Evolutionary conservation across 2,113 vertebrate species (phyloP).

Genomic region (Hyperopisus bebe): DNA sequence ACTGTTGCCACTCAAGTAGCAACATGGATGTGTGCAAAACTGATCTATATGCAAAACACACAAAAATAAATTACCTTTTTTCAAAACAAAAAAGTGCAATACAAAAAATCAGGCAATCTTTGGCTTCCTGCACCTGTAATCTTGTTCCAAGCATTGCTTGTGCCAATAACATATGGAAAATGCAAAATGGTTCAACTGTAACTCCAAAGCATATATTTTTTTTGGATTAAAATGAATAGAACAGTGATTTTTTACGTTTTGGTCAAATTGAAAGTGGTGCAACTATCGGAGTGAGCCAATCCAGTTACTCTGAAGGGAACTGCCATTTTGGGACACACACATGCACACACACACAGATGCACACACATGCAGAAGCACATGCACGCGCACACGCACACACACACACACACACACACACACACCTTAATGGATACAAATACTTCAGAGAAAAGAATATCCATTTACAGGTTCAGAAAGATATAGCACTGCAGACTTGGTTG

Average conservation of each 20-base stretch:
- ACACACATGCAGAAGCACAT: neutral
- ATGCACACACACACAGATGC: too few relatives aligned
- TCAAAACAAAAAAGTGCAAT: neutral
- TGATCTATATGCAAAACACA: neutral
- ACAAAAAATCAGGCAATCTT: neutral
- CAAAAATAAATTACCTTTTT: neutral
- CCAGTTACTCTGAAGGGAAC: neutral
- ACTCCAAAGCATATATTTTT: neutral
- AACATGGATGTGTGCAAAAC: neutral
- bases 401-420: neutral
- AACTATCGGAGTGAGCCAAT: neutral
- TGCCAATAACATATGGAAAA: neutral
- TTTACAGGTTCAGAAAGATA: neutral
- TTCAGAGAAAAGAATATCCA: neutral
- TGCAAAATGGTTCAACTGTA: neutral
- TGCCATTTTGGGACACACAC: neutral
- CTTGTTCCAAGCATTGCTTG: neutral
- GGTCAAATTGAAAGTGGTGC: neutral
- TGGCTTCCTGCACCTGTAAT: neutral
- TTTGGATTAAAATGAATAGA: neutral
- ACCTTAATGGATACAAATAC: neutral
- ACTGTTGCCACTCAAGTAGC: neutral
- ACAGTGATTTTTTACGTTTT: neutral
- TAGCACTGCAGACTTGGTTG: neutral
- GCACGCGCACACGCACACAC: neutral